These are phyloP conservation scores for Zaprionus gabonicus DNA, from an alignment of 1,140 invertebrate genomes.

Conservation along the genomic window DNA sequence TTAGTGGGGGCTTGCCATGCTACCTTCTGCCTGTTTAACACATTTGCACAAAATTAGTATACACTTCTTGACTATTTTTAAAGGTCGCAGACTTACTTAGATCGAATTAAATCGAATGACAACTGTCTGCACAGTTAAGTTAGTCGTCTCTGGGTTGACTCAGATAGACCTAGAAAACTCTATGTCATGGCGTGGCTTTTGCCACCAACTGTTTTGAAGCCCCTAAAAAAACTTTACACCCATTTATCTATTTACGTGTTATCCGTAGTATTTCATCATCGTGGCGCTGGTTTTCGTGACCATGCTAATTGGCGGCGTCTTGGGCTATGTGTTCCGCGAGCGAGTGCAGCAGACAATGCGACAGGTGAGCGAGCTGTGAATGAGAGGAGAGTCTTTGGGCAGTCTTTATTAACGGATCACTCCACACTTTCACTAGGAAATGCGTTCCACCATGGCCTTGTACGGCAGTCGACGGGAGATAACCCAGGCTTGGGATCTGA, in stretches of 20 bases:
- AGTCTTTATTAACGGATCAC: not conserved
- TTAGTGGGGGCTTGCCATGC: too few species aligned
- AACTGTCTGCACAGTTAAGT: too few species aligned
- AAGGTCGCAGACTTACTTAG: too few species aligned
- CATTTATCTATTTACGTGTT: slow-evolving; percentile 64
- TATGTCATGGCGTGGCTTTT: not conserved
- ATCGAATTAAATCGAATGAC: too few species aligned
- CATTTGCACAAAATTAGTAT: too few species aligned
- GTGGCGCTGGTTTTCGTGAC: slow-evolving; percentile 94
- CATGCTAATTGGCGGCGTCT: slow-evolving; percentile 94
- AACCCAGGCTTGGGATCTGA: slow-evolving; percentile 92
- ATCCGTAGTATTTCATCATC: slow-evolving; percentile 93
- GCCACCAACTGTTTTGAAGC: not conserved
- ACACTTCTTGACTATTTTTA: too few species aligned
- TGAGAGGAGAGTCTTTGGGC: not conserved
- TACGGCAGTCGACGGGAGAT: slow-evolving; percentile 89
- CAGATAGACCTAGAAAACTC: not conserved
- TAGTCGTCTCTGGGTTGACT: too few species aligned
- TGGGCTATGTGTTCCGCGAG: slow-evolving; percentile 94
- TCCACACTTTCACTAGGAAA: slow-evolving; percentile 85
- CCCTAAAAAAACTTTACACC: slow-evolving; percentile 51
- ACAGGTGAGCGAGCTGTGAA: slow-evolving; percentile 68
- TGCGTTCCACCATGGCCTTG: slow-evolving; percentile 90
- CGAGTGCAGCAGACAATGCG: slow-evolving; percentile 90
- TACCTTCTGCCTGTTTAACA: too few species aligned